phyloP scores from a whole-genome alignment of 2,888 invertebrate species.

The Hypolimnas misippus region DNA sequence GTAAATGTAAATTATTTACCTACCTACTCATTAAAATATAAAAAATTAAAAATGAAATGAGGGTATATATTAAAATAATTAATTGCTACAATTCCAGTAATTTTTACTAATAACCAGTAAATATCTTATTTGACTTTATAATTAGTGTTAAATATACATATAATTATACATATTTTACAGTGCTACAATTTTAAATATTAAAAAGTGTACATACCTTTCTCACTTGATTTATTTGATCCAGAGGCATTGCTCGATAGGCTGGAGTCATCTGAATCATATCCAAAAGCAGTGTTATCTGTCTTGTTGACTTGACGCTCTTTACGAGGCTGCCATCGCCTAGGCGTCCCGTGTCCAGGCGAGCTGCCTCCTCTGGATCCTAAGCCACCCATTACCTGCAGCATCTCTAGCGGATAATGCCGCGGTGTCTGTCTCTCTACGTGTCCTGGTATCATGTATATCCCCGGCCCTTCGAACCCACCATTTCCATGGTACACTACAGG shows the following conservation, averaged over 20 bases:
- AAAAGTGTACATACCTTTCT: slow-evolving; percentile 60
- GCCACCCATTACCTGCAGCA: slow-evolving; percentile 59
- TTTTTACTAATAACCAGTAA: neutral
- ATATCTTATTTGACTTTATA: neutral
- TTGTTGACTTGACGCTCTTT: slow-evolving; percentile 59
- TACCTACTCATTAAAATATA: neutral
- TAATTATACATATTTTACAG: neutral
- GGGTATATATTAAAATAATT: neutral
- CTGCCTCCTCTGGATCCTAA: slow-evolving; percentile 47
- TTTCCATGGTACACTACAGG: slow-evolving; percentile 72
- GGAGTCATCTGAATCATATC: slow-evolving; percentile 78
- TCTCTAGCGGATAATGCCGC: slow-evolving; percentile 67
- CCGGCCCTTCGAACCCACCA: slow-evolving; percentile 62
- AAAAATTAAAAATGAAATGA: neutral
- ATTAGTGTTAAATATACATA: neutral
- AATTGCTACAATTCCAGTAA: neutral
- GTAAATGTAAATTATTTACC: neutral
- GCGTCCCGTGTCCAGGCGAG: slow-evolving; percentile 53
- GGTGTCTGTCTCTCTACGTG: slow-evolving; percentile 59
- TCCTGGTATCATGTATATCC: slow-evolving; percentile 63
- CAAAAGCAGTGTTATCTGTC: slow-evolving; percentile 68
- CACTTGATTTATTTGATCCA: slow-evolving; percentile 74
- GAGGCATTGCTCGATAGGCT: slow-evolving; percentile 80
- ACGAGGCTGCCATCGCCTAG: slow-evolving; percentile 61
- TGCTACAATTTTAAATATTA: neutral